Evolutionary conservation across 2,888 invertebrate genomes (phyloP), one percentile per base, ranked within the genome.

Genomic region (Xestobium rufovillosum): DNA sequence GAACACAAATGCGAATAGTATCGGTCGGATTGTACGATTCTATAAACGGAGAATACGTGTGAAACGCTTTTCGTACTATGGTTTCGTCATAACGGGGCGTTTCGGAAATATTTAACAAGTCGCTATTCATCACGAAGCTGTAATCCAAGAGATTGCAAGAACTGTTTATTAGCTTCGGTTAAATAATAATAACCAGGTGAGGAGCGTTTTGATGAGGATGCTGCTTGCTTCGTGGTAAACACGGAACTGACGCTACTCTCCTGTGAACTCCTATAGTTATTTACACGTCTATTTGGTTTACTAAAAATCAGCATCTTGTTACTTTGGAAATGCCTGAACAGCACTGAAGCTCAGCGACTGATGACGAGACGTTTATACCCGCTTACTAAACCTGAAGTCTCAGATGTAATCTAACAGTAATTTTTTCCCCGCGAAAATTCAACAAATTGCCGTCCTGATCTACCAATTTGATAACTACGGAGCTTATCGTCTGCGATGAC

Each of bases 371-470:
- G n/a, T n/a, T n/a, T n/a, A n/a, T n/a, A n/a, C n/a, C n/a, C n/a
- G n/a, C n/a, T n/a, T n/a, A n/a, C n/a, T n/a, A n/a, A n/a, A n/a
- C n/a, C n/a, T n/a, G n/a, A n/a, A 32, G 39, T 36, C 25, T 14
- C 33, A 39, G 33, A 37, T 43, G 40, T 31, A 43, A 26, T 28
- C 52, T 41, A 10, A 56, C 35, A 10, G 55, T 51, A 38, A 57
- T 49, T 35, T 35, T 45, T 50, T 56, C 53, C 13, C 48, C 48
- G 28, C 52, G 44, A 42, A 56, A 59, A 51, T 59, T 53, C 9
- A 57, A 32, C 14, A 54, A 31, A 14, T 52, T 38, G 28, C 52
- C 52, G 41, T 52, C 44, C 47, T 56, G 53, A 47, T 60, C 56
- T 3, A 52, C 39, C 25, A 57, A 13, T 43, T 41, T 51, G 36